Base-by-base conservation (phyloP, 64 coral and sea anemone genomes). In the Orbicella faveolata region DNA sequence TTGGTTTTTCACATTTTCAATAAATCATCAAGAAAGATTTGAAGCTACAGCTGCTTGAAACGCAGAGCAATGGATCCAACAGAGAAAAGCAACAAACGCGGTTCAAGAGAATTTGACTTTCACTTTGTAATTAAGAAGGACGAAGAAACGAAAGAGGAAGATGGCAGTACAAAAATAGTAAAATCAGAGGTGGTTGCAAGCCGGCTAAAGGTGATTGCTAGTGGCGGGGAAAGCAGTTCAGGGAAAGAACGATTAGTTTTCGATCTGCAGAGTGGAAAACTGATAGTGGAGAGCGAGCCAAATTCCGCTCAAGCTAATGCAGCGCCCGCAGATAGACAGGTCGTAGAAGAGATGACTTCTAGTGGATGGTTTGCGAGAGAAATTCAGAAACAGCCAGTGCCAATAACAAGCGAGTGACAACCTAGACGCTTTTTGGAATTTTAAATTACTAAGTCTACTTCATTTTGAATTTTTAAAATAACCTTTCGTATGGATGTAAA, bases 121-220 rank as follows among this genome's bases (percentile, higher is more conserved):
- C 18, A 52, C 37, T 78, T 78, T 78, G 75, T 78, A 18, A 52
- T 44, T 18, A 19, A 78, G 41, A 78, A 52, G 11, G 75, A 78
- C 39, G 41, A 39, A 19, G 75, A 78, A 78, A n/a, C 41, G 39
- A 78, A 53, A 77, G 36, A 1, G 36, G 75, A 77, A 48, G 39
- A 77, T 20, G 75, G 75, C 15, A 48, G 14, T 16, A 77, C 75
- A 20, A 44, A 39, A 21, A 21, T 23, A 51, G 37, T 52, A 19
- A 78, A 48, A 23, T 78, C 37, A 39, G 75, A 78, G 20, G 75
- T 78, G 20, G 75, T 78, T 34, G 75, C 75, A n/a, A 78, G 75
- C 39, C 17, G 75, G 23, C 75, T 78, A 4, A 78, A 78, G 21
- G 75, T 77, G 4, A 77, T 77, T 8, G 75, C 75, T 48, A 39